Conservation (phyloP, 1,140 invertebrate species). For the Zaprionus davidi region DNA sequence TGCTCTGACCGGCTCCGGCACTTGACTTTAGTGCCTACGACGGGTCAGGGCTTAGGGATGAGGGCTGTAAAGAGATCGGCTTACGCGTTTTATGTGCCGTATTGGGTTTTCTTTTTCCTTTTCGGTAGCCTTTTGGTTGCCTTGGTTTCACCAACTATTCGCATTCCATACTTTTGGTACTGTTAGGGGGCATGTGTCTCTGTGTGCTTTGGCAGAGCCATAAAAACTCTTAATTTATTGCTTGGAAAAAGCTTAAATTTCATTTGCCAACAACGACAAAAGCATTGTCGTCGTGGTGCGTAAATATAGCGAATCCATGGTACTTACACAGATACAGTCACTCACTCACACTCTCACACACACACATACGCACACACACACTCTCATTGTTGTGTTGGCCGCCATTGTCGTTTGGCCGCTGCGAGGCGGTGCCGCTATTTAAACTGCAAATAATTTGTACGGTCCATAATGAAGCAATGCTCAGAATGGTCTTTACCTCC, state of each 20-base stretch:
- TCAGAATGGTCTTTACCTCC: conserved; percentile 30
- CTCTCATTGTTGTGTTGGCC: conserved; percentile 44
- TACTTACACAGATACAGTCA: conserved; percentile 35
- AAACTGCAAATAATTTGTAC: conserved; percentile 77
- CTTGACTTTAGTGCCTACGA: conserved; percentile 66
- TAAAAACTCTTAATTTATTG: conserved; percentile 83
- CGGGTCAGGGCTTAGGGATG: conserved; percentile 43
- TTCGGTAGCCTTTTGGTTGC: conserved; percentile 30
- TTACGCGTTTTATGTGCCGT: conserved; percentile 75
- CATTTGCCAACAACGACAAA: conserved; percentile 78
- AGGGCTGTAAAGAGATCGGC: conserved; percentile 72
- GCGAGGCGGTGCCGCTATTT: conserved; percentile 41
- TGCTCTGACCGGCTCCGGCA: conserved; percentile 45
- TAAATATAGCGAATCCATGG: conserved; percentile 57
- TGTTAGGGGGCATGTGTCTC: conserved; percentile 24
- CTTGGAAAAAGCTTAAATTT: conserved; percentile 83
- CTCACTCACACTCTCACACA: conserved; percentile 18
- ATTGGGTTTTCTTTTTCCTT: conserved; percentile 45
- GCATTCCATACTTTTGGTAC: conserved; percentile 47
- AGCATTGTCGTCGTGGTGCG: conserved; percentile 60
- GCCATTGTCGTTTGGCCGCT: conserved; percentile 50
- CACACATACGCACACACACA: conserved; percentile 20
- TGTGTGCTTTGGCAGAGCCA: conserved; percentile 69
- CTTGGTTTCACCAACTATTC: conserved; percentile 66
- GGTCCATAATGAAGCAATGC: conserved; percentile 67